phyloP scores from a whole-genome alignment of 2,113 vertebrate species.

The Pycnonotus jocosus region DNA sequence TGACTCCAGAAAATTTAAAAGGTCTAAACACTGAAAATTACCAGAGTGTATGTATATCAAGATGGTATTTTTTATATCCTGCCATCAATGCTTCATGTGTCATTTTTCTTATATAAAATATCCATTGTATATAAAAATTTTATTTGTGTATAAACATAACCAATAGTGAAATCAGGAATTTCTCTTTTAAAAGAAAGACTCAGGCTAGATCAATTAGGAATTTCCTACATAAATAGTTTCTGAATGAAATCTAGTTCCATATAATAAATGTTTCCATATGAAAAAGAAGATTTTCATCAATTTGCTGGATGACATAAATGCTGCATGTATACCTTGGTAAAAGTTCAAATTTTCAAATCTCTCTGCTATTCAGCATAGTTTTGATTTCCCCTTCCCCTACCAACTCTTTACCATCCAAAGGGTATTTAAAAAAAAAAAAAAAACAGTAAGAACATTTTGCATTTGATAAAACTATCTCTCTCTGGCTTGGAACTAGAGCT shows the following conservation, averaged over 20 bases:
- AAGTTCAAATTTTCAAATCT: background rate
- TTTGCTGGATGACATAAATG: background rate
- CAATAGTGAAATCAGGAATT: background rate
- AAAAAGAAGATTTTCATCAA: background rate
- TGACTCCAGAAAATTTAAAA: background rate
- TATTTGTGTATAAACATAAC: background rate
- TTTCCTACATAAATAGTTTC: background rate
- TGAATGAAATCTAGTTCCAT: background rate
- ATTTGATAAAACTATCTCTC: background rate
- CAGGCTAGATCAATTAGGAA: background rate
- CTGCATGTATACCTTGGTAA: background rate
- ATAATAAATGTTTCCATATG: fast-evolving
- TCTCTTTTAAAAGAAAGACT: background rate
- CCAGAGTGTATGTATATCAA: background rate
- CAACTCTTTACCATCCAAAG: fast-evolving
- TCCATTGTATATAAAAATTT: background rate
- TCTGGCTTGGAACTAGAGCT: background rate
- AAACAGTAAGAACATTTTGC: background rate
- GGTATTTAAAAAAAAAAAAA: background rate
- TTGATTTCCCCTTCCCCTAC: background rate
- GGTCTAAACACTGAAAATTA: background rate
- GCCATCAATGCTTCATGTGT: background rate
- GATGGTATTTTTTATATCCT: background rate
- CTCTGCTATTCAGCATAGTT: background rate
- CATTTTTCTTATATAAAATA: background rate